These are phyloP conservation scores for Pristionchus mayeri DNA, from an alignment of 2,888 invertebrate species.

Conservation along the genomic window DNA sequence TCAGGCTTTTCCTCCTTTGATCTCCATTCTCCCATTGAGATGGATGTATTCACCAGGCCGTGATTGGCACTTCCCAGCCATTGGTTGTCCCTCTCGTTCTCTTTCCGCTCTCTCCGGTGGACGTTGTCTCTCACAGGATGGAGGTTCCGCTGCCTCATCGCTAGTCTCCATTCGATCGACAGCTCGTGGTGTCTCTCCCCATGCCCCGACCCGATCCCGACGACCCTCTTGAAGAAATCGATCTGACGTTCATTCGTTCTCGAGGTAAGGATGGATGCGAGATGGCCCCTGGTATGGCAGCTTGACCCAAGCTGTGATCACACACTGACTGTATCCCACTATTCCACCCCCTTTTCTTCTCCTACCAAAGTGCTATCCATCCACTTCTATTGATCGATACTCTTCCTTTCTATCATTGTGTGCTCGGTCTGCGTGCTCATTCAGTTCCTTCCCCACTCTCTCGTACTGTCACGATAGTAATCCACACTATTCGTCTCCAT, in stretches of 20 bases:
- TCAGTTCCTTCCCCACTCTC: background rate
- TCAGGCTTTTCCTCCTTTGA: conserved; percentile 45
- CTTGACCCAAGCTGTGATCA: conserved; percentile 1
- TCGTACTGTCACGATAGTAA: background rate
- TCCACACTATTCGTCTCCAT: background rate
- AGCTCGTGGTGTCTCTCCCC: background rate
- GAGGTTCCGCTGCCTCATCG: conserved; percentile 36
- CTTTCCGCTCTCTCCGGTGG: background rate
- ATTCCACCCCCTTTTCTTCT: background rate
- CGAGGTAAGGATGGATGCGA: background rate
- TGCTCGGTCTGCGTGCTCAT: background rate
- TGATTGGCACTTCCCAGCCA: conserved; percentile 45
- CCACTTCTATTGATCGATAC: conserved; percentile 17
- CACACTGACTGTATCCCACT: background rate
- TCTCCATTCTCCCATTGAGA: conserved; percentile 5
- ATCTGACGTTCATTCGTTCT: conserved; percentile 45
- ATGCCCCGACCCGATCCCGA: conserved; percentile 34
- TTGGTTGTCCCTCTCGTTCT: conserved; percentile 18
- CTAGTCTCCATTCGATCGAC: conserved; percentile 33
- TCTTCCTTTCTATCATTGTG: conserved; percentile 17
- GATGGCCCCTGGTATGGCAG: background rate
- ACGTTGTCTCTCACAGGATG: conserved; percentile 40
- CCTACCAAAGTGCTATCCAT: conserved; percentile 21
- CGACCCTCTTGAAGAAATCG: conserved; percentile 47
- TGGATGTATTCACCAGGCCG: background rate